Percentiles rank a stretch among this genome's conserved stretches.
Evolutionary conservation across 2,113 vertebrate genomes (phyloP).

Genomic region (Sceloporus undulatus): DNA sequence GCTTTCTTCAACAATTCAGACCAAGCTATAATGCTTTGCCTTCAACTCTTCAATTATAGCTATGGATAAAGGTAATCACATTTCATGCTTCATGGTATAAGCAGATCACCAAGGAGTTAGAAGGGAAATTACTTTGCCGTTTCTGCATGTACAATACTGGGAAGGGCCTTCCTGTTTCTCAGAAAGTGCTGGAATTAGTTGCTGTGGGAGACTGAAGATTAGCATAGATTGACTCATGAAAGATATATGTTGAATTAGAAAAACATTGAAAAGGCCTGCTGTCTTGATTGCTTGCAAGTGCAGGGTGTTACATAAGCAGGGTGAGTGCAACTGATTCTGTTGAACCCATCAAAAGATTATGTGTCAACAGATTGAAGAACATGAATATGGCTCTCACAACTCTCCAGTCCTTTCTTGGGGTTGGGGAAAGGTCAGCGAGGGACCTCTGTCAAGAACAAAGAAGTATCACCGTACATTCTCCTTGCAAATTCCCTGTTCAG

Average conservation of each 20-base stretch:
- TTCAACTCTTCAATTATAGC: conserved; percentile 30
- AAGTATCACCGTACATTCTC: neutral
- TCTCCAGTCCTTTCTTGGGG: neutral
- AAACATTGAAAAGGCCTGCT: neutral
- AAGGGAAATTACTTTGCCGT: conserved; percentile 11
- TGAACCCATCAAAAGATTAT: neutral
- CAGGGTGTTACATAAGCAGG: neutral
- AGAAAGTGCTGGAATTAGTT: conserved; percentile 7
- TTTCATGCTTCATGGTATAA: conserved; percentile 74
- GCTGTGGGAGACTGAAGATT: neutral
- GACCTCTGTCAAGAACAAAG: neutral
- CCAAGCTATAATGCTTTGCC: accelerated
- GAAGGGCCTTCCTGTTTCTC: conserved; percentile 7
- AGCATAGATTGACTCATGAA: neutral
- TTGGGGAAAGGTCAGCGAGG: neutral
- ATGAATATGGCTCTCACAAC: neutral
- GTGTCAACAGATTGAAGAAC: neutral
- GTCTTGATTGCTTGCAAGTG: neutral
- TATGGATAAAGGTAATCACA: conserved; percentile 64
- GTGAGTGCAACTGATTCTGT: neutral
- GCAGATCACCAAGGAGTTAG: conserved; percentile 58
- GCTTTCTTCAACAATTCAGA: conserved; percentile 20
- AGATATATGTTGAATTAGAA: neutral
- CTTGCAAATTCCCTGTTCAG: neutral
- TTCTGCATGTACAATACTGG: conserved; percentile 11